Evolutionary conservation across 2,113 vertebrate genomes (phyloP).

Genomic region (Sigmodon hispidus): DNA sequence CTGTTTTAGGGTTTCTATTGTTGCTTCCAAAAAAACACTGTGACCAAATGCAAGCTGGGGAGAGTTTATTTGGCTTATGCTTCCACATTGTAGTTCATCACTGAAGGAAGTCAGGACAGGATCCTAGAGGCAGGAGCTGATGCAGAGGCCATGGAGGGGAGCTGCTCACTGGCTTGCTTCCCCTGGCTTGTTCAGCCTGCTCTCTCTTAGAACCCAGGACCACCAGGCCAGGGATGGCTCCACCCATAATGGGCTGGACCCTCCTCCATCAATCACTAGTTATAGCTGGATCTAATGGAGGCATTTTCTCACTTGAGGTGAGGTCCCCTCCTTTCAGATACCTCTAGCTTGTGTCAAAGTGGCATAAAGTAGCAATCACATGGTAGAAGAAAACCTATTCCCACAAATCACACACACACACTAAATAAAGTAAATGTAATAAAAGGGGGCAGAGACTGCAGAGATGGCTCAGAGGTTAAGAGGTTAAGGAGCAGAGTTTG

Average conservation of each 20-base stretch:
- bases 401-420: neutral
- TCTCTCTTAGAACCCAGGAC: too few species aligned
- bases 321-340: neutral
- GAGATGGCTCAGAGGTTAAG: neutral
- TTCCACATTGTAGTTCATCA: too few species aligned
- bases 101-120: too few species aligned
- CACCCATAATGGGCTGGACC: neutral
- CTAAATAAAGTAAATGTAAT: neutral
- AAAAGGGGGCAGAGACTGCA: neutral
- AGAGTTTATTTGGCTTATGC: too few species aligned
- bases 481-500: neutral
- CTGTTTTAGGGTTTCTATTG: too few species aligned
- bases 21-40: too few species aligned
- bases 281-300: neutral
- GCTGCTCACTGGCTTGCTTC: too few species aligned
- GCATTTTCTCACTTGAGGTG: neutral
- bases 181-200: too few species aligned
- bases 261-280: neutral
- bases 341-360: neutral
- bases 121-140: too few species aligned
- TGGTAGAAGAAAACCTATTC: neutral
- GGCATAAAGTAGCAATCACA: neutral
- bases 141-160: too few species aligned
- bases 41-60: too few species aligned
- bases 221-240: neutral